Evolutionary conservation across 2,888 invertebrate genomes (phyloP).

Genomic region (Aphelenchoides bicaudatus): DNA sequence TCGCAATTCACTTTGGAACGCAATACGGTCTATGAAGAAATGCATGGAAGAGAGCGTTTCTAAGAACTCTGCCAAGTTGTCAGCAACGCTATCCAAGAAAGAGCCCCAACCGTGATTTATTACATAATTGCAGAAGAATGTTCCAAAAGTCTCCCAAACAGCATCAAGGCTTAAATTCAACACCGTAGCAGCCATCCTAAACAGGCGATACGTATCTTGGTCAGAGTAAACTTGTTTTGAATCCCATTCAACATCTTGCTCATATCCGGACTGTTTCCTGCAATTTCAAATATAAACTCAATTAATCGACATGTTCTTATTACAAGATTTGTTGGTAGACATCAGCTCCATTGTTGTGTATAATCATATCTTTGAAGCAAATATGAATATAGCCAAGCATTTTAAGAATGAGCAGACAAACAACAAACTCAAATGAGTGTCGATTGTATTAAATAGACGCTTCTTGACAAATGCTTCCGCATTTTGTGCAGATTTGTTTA

Average conservation of each 20-base stretch:
- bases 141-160: conserved; percentile 53
- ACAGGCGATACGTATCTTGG: conserved; percentile 50
- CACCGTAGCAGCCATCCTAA: conserved; percentile 43
- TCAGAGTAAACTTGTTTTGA: conserved; percentile 48
- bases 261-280: conserved; percentile 44
- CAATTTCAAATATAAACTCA: conserved; percentile 15
- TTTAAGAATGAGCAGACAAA: no score
- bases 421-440: no score
- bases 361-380: conserved; percentile 40
- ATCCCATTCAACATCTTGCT: conserved; percentile 42
- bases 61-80: conserved; percentile 51
- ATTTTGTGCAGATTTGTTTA: no score
- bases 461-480: no score
- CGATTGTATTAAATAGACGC: no score
- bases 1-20: conserved; percentile 51
- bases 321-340: conserved; percentile 45
- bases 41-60: conserved; percentile 56
- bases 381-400: conserved; percentile 55
- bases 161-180: conserved; percentile 48
- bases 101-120: conserved; percentile 53
- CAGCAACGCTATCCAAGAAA: conserved; percentile 48
- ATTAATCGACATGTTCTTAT: conserved; percentile 8
- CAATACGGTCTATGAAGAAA: conserved; percentile 56
- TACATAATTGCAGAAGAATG: conserved; percentile 45
- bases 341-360: conserved; percentile 42